Base-by-base conservation (phyloP, 2,797 vertebrate genomes). In the Coccyzus lansbergi region DNA sequence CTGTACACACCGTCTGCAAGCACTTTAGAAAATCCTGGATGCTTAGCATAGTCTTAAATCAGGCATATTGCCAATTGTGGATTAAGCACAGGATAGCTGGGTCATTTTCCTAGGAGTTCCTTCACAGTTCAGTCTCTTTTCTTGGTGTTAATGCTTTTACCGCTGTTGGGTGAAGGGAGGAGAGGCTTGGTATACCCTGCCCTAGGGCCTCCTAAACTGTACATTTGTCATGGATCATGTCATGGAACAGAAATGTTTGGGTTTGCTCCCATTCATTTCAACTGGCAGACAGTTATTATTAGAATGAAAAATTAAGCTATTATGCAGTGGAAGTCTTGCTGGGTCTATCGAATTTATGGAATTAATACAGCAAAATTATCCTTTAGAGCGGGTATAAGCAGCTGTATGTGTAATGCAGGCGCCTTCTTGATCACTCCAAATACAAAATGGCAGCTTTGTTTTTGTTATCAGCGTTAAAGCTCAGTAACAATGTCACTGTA, bases 281-380 rank as follows among this genome's bases (percentile, higher is more conserved):
- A 89, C 94, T 97, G 97, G 97, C 97, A 97, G 97, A 91, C 92
- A 95, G 97, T 98, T 97, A 97, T 98, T 98, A 98, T 98, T 97
- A 96, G 95, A 97, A 97, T 96, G 97, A 98, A 97, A 98, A 98
- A 97, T 97, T 97, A 97, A 98, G 95, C 97, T 95, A 97, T 97
- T 97, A 97, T 93, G 79, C 92, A 76, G 76, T 96, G 62, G 86
- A 96, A 97, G 94, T 81, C 91, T 97, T 93, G 51, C 95, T 96
- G 95, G 84, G 95, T 97, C 93, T 96, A 97, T 96, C 92, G 96
- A 97, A 97, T 97, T 97, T 97, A 97, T 97, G 96, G 95, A 94
- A 91, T 97, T 97, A 97, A 98, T 97, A 96, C 87, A 96, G 87
- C 84, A 97, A 97, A 97, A 97, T 96, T 97, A 97, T 97, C 95